These are phyloP conservation scores for Actenoides lindsayi DNA, from an alignment of 2,113 vertebrate genomes.

Conservation along the genomic window DNA sequence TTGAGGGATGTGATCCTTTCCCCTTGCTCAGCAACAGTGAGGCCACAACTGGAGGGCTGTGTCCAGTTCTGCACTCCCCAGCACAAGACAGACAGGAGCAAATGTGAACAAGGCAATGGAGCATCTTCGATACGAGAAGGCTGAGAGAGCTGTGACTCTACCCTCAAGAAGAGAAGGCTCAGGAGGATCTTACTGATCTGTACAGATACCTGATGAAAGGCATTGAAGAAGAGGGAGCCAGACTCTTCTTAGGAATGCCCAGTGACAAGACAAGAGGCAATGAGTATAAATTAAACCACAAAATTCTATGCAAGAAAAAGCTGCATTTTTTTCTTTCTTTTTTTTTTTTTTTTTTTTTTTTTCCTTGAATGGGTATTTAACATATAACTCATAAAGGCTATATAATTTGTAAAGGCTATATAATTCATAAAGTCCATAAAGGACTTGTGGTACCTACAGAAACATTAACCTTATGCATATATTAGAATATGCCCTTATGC, in stretches of 20 bases:
- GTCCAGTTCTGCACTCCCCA: no score
- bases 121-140: not conserved
- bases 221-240: not conserved
- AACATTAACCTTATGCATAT: not conserved
- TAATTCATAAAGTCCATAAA: not conserved
- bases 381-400: no score
- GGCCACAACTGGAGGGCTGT: no score
- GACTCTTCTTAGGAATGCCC: no score
- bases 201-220: not conserved
- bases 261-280: no score
- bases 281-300: no score
- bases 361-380: no score
- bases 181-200: not conserved
- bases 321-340: no score
- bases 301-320: no score
- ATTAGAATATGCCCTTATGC: not conserved
- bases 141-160: not conserved
- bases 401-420: not conserved
- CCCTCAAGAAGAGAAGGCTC: not conserved
- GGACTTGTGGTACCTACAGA: not conserved
- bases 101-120: not conserved
- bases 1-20: no score
- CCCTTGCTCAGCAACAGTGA: no score
- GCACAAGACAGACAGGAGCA: not conserved
- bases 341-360: no score